A percentile compares a stretch with the other conserved stretches of the same genome.
Conservation (phyloP, 2,888 invertebrate genomes). For the Nasonia oneida region DNA sequence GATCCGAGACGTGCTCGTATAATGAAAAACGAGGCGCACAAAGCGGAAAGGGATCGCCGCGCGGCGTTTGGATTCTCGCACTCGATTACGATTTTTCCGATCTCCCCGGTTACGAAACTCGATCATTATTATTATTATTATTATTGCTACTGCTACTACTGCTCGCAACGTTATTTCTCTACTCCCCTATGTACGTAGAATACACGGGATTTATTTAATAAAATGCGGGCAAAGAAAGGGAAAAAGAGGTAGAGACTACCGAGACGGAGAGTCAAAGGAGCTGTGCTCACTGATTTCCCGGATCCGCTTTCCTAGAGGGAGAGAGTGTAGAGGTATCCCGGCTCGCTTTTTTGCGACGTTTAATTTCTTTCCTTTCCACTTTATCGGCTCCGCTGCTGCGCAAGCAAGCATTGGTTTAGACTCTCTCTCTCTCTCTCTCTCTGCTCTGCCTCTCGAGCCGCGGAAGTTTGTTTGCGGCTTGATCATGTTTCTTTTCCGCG, state of each 20-base stretch:
- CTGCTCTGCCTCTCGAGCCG: background rate
- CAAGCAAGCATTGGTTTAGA: background rate
- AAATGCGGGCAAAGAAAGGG: constrained; percentile 19
- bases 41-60: background rate
- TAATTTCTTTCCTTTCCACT: constrained; percentile 51
- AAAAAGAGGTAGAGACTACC: background rate
- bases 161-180: constrained; percentile 8
- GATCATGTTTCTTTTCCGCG: background rate
- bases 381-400: constrained; percentile 22
- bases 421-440: constrained; percentile 1
- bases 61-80: background rate
- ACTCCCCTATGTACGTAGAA: background rate
- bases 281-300: constrained; percentile 25
- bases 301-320: background rate
- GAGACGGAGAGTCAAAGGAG: constrained; percentile 49
- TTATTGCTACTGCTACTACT: background rate
- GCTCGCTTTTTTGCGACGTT: constrained; percentile 31
- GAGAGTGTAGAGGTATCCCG: background rate
- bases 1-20: constrained; percentile 11
- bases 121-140: background rate
- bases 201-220: constrained; percentile 51
- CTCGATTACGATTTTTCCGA: background rate
- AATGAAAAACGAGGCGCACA: constrained; percentile 36
- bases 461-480: constrained; percentile 8
- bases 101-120: background rate